Evolutionary conservation across 2,888 invertebrate genomes (phyloP), one percentile per base, ranked within the genome.

Genomic region (Mythimna impura): DNA sequence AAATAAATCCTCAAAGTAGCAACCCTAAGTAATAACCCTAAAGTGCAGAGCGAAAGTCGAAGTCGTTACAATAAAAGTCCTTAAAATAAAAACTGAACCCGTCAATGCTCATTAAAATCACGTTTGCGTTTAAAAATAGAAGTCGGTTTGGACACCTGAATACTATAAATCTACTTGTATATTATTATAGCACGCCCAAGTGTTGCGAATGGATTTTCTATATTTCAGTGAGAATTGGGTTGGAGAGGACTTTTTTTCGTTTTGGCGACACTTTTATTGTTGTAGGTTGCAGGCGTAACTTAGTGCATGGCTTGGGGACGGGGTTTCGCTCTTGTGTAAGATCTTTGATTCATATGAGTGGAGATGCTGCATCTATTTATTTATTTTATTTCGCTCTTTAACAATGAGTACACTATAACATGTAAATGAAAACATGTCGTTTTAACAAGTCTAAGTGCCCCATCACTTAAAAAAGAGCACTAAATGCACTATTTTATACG

Each of bases 21-120:
- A 69, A 57, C 81, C 76, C 58, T 67, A 76, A 43, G 22, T 52
- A 54, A 65, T 81, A 82, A 81, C 83, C 80, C 72, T 83, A 83
- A 80, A 81, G 55, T 83, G 81, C 72, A 61, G 36, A 73, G 67
- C 83, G 62, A 85, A 80, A 80, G 79, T 69, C 69, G 55, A 81
- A 78, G 81, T 76, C 73, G 65, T 67, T 64, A 71, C 78, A 82
- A 73, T 78, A 76, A 86, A 80, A 84, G 75, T 82, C 74, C 82
- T 84, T 78, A 86, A 85, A 85, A 85, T 84, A 86, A 86, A 86
- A 85, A 79, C 75, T 61, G 34, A 81, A 82, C 83, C 79, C 79
- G 80, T 84, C 86, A 85, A 87, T 88, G 89, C 87, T 88, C 90
- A 89, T 90, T 90, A 87, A 89, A 90, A 88, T 86, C 88, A 89